Evolutionary conservation across 2,797 vertebrate genomes (phyloP).

Genomic region (Hozukius guyotensis): DNA sequence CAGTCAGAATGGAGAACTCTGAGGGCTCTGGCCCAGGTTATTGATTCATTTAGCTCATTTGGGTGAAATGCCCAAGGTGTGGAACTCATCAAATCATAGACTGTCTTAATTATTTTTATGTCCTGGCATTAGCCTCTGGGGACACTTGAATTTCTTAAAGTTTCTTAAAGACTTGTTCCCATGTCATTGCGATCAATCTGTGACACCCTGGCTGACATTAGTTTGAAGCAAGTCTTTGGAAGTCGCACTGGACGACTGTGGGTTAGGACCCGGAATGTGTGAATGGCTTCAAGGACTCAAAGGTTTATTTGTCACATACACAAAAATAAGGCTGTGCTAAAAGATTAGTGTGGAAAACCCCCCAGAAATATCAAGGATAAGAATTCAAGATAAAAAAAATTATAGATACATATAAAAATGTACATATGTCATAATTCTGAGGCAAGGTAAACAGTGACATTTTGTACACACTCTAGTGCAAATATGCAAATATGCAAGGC

Average conservation of each 20-base stretch:
- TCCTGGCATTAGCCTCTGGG: slow-evolving; percentile 46
- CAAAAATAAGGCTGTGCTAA: not conserved
- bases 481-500: no score
- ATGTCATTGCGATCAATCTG: slow-evolving; percentile 8
- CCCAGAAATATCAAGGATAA: not conserved
- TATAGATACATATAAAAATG: not conserved
- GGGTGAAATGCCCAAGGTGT: slow-evolving; percentile 58
- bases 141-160: slow-evolving; percentile 53
- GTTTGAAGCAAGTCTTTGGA: not conserved
- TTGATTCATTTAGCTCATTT: slow-evolving; percentile 68
- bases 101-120: slow-evolving; percentile 65
- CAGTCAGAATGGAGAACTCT: slow-evolving; percentile 63
- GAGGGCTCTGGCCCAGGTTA: slow-evolving; percentile 52
- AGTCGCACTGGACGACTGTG: not conserved
- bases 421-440: no score
- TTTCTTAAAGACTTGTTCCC: slow-evolving; percentile 28
- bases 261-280: not conserved
- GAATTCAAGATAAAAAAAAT: not conserved
- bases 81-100: slow-evolving; percentile 63
- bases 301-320: not conserved
- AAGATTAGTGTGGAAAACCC: not conserved
- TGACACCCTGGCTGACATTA: slow-evolving; percentile 20
- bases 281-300: not conserved
- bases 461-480: no score
- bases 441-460: no score